Evolutionary conservation across 2,888 invertebrate genomes (phyloP), one percentile per base, ranked within the genome.

Genomic region (Ecliptopera silaceata): DNA sequence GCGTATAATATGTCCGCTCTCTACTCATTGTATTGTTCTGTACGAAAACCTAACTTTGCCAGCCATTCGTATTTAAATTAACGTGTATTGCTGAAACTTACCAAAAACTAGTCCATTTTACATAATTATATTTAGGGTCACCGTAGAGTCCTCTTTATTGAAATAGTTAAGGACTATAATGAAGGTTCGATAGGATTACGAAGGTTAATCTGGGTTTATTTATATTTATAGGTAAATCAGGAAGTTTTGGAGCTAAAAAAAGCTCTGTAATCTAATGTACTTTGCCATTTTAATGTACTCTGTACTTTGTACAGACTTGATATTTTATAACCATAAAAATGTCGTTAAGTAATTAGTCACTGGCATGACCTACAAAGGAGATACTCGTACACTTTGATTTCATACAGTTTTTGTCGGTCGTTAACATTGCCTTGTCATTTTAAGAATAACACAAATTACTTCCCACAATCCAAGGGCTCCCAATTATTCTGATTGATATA

Each of bases 381-480:
- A 50, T 46, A n/a, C n/a, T n/a, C n/a, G 38, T 22, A 39, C 34
- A 18, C 10, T 43, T 46, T 46, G 41, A 52, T 59, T 55, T 55
- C 50, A 53, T 45, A 61, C 31, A 47, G 44, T 61, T 61, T 66
- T 61, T 57, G 57, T 47, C 48, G 46, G 47, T 48, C 44, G 39
- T 57, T 51, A 55, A 59, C 52, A 57, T 61, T 52, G 56, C 61
- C 48, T 52, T 53, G 60, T 66, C 62, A 64, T 61, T 60, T 57
- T 55, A 48, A 50, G 55, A 57, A 62, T 44, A 38, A 46, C 56
- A 29, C 50, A 34, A 51, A 65, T 62, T 53, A 57, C 61, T 65
- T 68, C 65, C 59, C 63, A 64, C 50, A 49, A 32, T 45, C 60
- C 67, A 59, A 65, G 65, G 65, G 65, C 63, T 61, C 26, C 51